phyloP scores from a whole-genome alignment of 2,888 invertebrate species.

The Cheilosia pagana region DNA sequence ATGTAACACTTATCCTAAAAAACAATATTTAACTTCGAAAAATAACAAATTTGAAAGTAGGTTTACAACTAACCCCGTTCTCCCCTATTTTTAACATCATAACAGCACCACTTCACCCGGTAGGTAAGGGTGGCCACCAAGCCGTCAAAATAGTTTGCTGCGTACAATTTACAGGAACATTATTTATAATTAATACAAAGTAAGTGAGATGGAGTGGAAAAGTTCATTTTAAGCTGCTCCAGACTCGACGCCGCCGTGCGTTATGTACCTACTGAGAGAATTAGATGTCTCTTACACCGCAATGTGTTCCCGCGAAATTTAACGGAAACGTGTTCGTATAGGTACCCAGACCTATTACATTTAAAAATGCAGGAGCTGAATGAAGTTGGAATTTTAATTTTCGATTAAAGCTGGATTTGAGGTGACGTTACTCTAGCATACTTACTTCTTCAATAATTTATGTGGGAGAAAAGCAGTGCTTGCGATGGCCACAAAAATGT shows the following conservation, averaged over 20 bases:
- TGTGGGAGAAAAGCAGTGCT: neutral
- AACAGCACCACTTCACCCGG: slow-evolving; percentile 5
- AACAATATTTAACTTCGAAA: too few species aligned
- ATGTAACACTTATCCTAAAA: too few species aligned
- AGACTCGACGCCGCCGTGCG: neutral
- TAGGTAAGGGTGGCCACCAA: slow-evolving; percentile 8
- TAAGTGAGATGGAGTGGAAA: slow-evolving; percentile 66
- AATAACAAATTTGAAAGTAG: too few species aligned
- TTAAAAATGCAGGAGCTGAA: neutral
- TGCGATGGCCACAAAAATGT: neutral
- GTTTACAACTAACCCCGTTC: too few species aligned
- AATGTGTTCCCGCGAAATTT: slow-evolving; percentile 31
- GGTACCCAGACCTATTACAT: neutral
- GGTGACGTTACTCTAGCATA: slow-evolving; percentile 2
- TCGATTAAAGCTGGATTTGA: slow-evolving; percentile 31
- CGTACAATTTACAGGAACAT: slow-evolving; percentile 44
- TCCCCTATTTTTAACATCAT: slow-evolving; percentile 16
- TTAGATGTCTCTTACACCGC: slow-evolving; percentile 29
- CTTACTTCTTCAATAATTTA: slow-evolving; percentile 13
- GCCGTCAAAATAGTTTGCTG: slow-evolving; percentile 41
- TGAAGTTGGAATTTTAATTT: slow-evolving; percentile 38
- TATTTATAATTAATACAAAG: slow-evolving; percentile 65
- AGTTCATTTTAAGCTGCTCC: slow-evolving; percentile 56
- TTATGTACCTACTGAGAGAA: neutral
- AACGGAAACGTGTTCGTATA: neutral